phyloP scores from a whole-genome alignment of 2,113 vertebrate genomes.

The Leiothrix lutea region DNA sequence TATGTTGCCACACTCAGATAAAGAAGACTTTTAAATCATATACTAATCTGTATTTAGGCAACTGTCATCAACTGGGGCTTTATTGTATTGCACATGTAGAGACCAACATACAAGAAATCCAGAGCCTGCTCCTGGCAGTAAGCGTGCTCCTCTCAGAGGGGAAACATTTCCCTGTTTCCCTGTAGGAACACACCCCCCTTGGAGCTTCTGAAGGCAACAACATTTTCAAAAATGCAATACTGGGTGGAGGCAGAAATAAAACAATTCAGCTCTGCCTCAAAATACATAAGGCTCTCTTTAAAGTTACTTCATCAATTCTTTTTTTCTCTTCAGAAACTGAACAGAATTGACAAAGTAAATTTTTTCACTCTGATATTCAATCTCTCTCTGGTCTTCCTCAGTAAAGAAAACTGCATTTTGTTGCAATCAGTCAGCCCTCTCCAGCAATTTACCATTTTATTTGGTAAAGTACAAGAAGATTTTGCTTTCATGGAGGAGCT shows the following conservation, averaged over 20 bases:
- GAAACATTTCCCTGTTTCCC: neutral
- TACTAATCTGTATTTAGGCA: neutral
- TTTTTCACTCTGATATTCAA: neutral
- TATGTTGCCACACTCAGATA: neutral
- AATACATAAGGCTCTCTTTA: neutral
- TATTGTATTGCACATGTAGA: accelerated
- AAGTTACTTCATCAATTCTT: neutral
- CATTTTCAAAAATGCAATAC: neutral
- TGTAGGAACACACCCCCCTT: neutral
- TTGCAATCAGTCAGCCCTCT: neutral
- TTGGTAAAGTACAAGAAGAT: neutral
- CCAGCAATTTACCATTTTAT: neutral
- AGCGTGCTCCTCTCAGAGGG: neutral
- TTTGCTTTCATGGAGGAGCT: neutral
- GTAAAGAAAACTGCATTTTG: neutral
- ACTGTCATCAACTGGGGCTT: neutral
- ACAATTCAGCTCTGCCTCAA: neutral
- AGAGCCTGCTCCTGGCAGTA: neutral
- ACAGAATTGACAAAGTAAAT: neutral
- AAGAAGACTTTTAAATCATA: neutral
- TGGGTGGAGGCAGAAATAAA: neutral
- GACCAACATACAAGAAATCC: neutral
- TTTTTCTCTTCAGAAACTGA: neutral
- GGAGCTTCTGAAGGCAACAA: neutral
- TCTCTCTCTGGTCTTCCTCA: neutral